Evolutionary conservation across 1,140 invertebrate genomes (phyloP).

Genomic region (Aphelenchoides besseyi): DNA sequence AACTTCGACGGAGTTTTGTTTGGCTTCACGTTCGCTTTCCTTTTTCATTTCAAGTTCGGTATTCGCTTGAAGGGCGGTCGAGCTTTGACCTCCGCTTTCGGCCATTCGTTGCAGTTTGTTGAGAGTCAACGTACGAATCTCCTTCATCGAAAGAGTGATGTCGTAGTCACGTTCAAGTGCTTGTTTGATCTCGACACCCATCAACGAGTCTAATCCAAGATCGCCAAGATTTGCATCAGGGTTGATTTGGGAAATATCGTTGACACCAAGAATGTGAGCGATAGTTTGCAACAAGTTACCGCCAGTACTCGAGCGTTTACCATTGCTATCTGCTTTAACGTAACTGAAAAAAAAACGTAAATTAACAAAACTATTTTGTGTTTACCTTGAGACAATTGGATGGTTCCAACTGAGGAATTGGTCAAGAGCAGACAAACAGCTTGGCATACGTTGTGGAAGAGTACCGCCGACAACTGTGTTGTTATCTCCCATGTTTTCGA

Average conservation of each 20-base stretch:
- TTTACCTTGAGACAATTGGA: slow-evolving; percentile 74
- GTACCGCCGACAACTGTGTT: slow-evolving; percentile 88
- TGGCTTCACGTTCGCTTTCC: slow-evolving; percentile 45
- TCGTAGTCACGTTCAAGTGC: slow-evolving; percentile 87
- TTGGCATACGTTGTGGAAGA: slow-evolving; percentile 82
- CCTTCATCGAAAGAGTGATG: slow-evolving; percentile 78
- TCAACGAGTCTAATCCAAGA: slow-evolving; percentile 91
- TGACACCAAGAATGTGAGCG: slow-evolving; percentile 68
- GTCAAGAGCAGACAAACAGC: slow-evolving; percentile 81
- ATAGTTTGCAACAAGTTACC: slow-evolving; percentile 77
- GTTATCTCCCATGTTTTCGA: slow-evolving; percentile 81
- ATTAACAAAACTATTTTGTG: slow-evolving; percentile 68
- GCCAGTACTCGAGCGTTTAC: slow-evolving; percentile 72
- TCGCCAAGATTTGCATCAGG: slow-evolving; percentile 76
- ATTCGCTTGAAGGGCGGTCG: slow-evolving; percentile 48
- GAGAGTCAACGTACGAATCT: slow-evolving; percentile 72
- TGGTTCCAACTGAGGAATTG: slow-evolving; percentile 80
- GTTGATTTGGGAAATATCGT: slow-evolving; percentile 76
- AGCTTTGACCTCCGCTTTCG: slow-evolving; percentile 54
- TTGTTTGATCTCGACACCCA: slow-evolving; percentile 97
- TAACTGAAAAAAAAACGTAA: slow-evolving; percentile 64
- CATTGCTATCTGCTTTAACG: slow-evolving; percentile 63
- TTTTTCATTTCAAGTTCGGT: slow-evolving; percentile 60
- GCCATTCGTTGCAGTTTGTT: slow-evolving; percentile 72
- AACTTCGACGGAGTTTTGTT: slow-evolving; percentile 56